Evolutionary conservation across 1,140 invertebrate genomes (phyloP).

Genomic region (Drosophila sechellia): DNA sequence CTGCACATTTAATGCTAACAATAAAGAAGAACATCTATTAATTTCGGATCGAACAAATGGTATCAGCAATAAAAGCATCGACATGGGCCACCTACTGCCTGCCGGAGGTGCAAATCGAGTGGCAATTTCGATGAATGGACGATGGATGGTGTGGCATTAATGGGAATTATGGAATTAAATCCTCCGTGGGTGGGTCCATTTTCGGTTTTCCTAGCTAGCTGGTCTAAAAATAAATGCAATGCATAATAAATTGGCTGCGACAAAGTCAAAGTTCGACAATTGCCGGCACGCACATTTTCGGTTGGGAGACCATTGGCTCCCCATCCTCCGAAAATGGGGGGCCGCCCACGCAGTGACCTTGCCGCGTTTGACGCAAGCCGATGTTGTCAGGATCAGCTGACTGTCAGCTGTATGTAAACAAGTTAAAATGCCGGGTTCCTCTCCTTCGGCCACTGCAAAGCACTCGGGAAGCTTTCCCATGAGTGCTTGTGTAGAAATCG

Average conservation of each 20-base stretch:
- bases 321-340: background rate
- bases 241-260: slow-evolving; percentile 45
- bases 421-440: slow-evolving; percentile 58
- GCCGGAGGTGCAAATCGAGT: slow-evolving; percentile 50
- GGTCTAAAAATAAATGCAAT: slow-evolving; percentile 25
- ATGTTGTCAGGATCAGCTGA: slow-evolving; percentile 42
- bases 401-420: slow-evolving; percentile 61
- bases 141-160: slow-evolving; percentile 7
- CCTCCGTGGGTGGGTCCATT: slow-evolving; percentile 14
- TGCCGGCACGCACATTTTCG: slow-evolving; percentile 44
- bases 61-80: slow-evolving; percentile 29
- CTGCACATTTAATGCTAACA: background rate
- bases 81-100: slow-evolving; percentile 51
- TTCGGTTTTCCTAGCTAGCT: slow-evolving; percentile 38
- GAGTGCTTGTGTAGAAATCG: slow-evolving; percentile 12
- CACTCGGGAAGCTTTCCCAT: background rate
- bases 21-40: slow-evolving; percentile 14
- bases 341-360: slow-evolving; percentile 28
- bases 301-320: background rate
- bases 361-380: slow-evolving; percentile 25
- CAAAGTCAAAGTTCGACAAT: slow-evolving; percentile 52
- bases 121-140: slow-evolving; percentile 24
- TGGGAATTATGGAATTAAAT: slow-evolving; percentile 38
- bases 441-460: background rate
- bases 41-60: slow-evolving; percentile 9